Evolutionary conservation across 1,140 invertebrate species (phyloP).

Genomic region (Scaptodrosophila lebanonensis): DNA sequence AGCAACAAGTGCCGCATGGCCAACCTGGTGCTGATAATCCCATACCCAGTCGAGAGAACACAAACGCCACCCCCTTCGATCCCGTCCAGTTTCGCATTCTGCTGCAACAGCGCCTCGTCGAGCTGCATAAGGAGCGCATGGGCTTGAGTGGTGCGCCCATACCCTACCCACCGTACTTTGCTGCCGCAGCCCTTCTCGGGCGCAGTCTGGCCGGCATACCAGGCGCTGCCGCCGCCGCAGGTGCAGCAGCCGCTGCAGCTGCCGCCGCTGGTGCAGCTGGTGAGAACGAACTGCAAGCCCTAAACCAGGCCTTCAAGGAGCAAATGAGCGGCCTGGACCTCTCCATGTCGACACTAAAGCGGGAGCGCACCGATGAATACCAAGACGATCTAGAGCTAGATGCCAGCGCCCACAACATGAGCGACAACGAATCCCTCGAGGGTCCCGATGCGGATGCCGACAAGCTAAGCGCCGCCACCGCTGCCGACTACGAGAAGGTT

Average conservation of each 20-base stretch:
- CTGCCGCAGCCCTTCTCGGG: slow-evolving; percentile 84
- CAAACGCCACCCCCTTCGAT: slow-evolving; percentile 86
- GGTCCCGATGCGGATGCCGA: slow-evolving; percentile 75
- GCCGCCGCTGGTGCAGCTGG: slow-evolving; percentile 66
- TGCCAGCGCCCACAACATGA: slow-evolving; percentile 84
- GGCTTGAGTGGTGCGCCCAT: slow-evolving; percentile 83
- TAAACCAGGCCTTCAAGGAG: slow-evolving; percentile 84
- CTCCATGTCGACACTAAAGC: slow-evolving; percentile 85
- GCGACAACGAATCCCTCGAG: slow-evolving; percentile 85
- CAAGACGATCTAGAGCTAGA: slow-evolving; percentile 84
- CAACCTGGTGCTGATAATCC: slow-evolving; percentile 80
- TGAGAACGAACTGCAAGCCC: slow-evolving; percentile 78
- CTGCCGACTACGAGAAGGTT: slow-evolving; percentile 77
- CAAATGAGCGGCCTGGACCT: slow-evolving; percentile 88
- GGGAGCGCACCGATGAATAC: slow-evolving; percentile 84
- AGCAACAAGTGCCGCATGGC: slow-evolving; percentile 90
- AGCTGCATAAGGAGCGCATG: slow-evolving; percentile 89
- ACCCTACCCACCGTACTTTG: slow-evolving; percentile 86
- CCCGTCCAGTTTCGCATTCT: slow-evolving; percentile 92
- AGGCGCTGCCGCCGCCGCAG: slow-evolving; percentile 79
- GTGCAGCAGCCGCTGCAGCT: slow-evolving; percentile 65
- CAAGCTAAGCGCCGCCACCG: slow-evolving; percentile 80
- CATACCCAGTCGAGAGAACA: slow-evolving; percentile 83
- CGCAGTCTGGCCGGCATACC: slow-evolving; percentile 79
- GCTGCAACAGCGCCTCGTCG: slow-evolving; percentile 90